Evolutionary conservation across 2,113 vertebrate species (phyloP).

Genomic region (Eidolon helvum): DNA sequence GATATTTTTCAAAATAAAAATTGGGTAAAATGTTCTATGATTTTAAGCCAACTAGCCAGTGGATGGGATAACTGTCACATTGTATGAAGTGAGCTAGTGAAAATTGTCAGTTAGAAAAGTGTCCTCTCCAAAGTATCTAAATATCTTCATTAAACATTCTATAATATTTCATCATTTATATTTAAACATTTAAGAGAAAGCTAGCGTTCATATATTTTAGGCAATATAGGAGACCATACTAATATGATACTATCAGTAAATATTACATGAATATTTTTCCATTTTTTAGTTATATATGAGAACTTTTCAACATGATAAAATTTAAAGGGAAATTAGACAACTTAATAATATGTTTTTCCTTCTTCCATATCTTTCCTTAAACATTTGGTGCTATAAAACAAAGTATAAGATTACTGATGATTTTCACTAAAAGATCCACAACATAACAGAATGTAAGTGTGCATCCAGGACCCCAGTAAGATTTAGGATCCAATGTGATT

Average conservation of each 20-base stretch:
- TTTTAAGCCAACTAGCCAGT: not conserved
- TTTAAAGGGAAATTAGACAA: not conserved
- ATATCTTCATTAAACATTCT: not conserved
- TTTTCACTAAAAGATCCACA: not conserved
- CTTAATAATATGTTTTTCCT: not conserved
- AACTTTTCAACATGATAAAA: not conserved
- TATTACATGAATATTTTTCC: not conserved
- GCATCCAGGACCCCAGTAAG: not conserved
- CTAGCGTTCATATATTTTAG: not conserved
- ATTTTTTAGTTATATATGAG: not conserved
- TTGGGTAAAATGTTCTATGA: not conserved
- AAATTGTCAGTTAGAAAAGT: not conserved
- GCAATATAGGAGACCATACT: not conserved
- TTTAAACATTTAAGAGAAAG: not conserved
- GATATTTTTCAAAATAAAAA: constrained; percentile 36
- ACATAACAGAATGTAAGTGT: not conserved
- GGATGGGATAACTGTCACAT: not conserved
- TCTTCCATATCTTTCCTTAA: not conserved
- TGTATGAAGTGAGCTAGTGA: not conserved
- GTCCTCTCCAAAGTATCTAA: not conserved
- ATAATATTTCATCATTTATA: not conserved
- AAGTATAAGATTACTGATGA: not conserved
- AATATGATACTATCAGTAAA: not conserved
- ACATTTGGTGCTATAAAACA: not conserved
- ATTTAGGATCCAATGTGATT: not conserved